phyloP scores from a whole-genome alignment of 2,113 vertebrate genomes.

The Sminthopsis crassicaudata region DNA sequence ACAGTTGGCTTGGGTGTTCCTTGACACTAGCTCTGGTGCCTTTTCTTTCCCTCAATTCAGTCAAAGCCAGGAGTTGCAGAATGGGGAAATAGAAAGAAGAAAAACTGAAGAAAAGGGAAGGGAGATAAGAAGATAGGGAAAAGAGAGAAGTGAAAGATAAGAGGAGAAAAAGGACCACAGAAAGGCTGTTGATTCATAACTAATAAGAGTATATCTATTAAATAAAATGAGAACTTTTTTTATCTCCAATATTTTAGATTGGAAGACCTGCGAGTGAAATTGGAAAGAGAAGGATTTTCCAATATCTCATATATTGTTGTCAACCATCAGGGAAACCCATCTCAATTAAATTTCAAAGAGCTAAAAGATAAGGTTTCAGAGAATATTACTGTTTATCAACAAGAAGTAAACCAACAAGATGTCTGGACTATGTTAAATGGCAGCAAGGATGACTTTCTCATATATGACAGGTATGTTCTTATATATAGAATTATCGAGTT shows the following conservation, averaged over 20 bases:
- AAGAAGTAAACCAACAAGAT: slow-evolving; percentile 87
- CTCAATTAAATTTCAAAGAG: slow-evolving; percentile 83
- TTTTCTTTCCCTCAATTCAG: background rate
- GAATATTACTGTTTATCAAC: slow-evolving; percentile 91
- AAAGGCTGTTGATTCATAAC: background rate
- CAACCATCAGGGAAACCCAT: slow-evolving; percentile 88
- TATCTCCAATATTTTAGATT: slow-evolving; percentile 83
- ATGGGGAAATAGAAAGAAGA: background rate
- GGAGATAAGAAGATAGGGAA: background rate
- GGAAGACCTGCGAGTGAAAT: slow-evolving; percentile 89
- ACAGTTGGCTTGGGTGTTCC: background rate
- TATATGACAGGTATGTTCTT: slow-evolving; percentile 93
- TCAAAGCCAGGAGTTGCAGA: slow-evolving; percentile 23
- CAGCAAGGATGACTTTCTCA: slow-evolving; percentile 93
- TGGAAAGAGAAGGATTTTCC: slow-evolving; percentile 88
- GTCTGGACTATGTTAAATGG: slow-evolving; percentile 91
- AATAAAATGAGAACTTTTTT: slow-evolving; percentile 30
- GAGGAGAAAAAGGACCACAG: background rate
- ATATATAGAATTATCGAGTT: background rate
- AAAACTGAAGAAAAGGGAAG: background rate
- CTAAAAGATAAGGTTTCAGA: slow-evolving; percentile 86
- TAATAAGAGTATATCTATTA: background rate
- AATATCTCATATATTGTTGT: slow-evolving; percentile 91
- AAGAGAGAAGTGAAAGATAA: slow-evolving; percentile 11
- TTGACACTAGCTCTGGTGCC: background rate